Percentiles rank a stretch among this genome's conserved stretches.
Conservation (phyloP, 1,140 invertebrate species). For the Marisa cornuarietis region DNA sequence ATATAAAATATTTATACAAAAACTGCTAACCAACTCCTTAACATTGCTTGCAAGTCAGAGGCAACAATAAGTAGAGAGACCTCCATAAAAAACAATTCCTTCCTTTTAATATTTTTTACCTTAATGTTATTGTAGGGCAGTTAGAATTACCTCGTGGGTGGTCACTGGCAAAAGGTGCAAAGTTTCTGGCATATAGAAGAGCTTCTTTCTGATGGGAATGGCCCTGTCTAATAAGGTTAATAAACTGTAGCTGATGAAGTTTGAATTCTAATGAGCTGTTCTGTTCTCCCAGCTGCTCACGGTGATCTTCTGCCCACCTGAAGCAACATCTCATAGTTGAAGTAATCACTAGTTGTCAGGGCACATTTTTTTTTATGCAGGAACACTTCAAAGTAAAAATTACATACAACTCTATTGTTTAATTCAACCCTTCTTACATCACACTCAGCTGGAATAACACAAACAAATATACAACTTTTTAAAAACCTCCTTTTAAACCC, state of each 20-base stretch:
- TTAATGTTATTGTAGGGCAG: neutral
- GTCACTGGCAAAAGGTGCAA: slow-evolving; percentile 82
- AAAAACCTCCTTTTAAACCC: too few relatives aligned
- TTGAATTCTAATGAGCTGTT: slow-evolving; percentile 86
- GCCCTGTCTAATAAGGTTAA: slow-evolving; percentile 77
- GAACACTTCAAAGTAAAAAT: too few relatives aligned
- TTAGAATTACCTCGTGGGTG: slow-evolving; percentile 82
- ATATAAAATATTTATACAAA: neutral
- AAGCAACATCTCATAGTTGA: neutral
- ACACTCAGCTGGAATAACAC: too few relatives aligned
- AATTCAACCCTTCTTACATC: too few relatives aligned
- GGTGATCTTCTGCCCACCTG: slow-evolving; percentile 68
- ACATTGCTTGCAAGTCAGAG: too few relatives aligned
- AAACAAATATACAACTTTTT: too few relatives aligned
- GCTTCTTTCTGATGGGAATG: slow-evolving; percentile 77
- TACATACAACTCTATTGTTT: too few relatives aligned
- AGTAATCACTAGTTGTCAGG: too few relatives aligned
- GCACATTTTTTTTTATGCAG: too few relatives aligned
- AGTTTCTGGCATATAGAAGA: slow-evolving; percentile 88
- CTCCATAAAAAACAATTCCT: too few relatives aligned
- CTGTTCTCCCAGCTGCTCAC: slow-evolving; percentile 60
- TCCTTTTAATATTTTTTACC: too few relatives aligned
- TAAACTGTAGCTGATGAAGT: slow-evolving; percentile 80
- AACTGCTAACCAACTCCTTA: neutral
- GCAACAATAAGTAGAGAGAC: too few relatives aligned